Evolutionary conservation across 30 jellyfish, hydroid and myxozoan genomes (phyloP).

Genomic region (Phacellophora camtschatica): DNA sequence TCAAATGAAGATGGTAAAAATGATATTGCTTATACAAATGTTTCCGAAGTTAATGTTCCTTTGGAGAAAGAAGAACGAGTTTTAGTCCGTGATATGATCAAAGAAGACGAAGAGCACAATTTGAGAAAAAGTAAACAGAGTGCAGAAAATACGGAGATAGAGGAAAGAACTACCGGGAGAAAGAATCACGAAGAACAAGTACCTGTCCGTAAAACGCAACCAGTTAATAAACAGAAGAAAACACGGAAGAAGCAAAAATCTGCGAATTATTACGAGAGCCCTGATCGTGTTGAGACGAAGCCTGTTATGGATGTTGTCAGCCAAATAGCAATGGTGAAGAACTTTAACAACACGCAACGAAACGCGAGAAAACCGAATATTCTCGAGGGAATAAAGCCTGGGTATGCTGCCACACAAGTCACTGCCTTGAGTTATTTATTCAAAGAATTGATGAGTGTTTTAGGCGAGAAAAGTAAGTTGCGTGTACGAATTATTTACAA

Average conservation of each 20-base stretch:
- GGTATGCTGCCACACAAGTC: conserved; percentile 61
- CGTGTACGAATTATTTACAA: no score
- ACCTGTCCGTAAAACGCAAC: background rate
- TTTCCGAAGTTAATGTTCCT: no score
- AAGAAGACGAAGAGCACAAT: no score
- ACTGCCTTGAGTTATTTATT: conserved; percentile 74
- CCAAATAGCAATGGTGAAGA: conserved; percentile 20
- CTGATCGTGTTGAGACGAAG: background rate
- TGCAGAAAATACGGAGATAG: background rate
- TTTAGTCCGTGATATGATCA: no score
- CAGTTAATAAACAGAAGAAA: no score
- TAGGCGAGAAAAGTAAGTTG: conserved; percentile 65
- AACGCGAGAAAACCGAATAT: background rate
- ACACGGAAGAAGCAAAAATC: background rate
- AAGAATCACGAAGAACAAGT: background rate
- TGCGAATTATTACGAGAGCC: background rate
- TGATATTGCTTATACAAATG: no score
- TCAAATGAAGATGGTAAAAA: no score
- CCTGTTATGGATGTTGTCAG: conserved; percentile 39
- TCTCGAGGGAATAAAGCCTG: conserved; percentile 26
- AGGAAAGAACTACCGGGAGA: background rate
- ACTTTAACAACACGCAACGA: background rate
- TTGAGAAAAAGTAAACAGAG: no score
- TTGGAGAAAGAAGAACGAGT: no score
- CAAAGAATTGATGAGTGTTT: conserved; percentile 60